A percentile compares a stretch with the other conserved stretches of the same genome.
phyloP scores from a whole-genome alignment of 2,888 invertebrate species.

The Cerastoderma edule region DNA sequence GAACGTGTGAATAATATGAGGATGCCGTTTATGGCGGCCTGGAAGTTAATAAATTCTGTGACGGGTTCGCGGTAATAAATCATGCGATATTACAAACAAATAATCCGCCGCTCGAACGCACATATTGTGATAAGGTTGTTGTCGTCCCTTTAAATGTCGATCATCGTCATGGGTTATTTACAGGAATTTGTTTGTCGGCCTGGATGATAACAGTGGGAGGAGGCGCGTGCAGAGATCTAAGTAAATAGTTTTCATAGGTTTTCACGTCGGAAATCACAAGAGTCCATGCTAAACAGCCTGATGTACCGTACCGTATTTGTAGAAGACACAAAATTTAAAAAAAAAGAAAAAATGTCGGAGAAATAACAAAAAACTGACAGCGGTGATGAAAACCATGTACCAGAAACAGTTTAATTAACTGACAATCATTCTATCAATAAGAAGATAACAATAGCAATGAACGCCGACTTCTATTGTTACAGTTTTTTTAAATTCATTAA shows the following conservation, averaged over 20 bases:
- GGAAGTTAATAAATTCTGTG: conserved; percentile 2
- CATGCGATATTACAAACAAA: conserved; percentile 1
- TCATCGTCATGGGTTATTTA: not conserved
- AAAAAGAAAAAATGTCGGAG: no score
- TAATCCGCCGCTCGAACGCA: conserved; percentile 3
- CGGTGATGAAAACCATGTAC: no score
- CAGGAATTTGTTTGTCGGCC: not conserved
- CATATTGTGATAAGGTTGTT: conserved; percentile 10
- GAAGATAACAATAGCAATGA: no score
- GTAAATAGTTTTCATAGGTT: not conserved
- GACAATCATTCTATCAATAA: no score
- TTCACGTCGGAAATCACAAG: not conserved
- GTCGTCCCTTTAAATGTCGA: conserved; percentile 17
- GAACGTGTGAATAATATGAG: not conserved
- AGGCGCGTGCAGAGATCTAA: not conserved
- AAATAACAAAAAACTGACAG: no score
- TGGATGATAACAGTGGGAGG: not conserved
- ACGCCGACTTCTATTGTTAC: no score
- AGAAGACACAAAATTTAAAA: no score
- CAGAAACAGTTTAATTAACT: no score
- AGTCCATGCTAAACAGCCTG: not conserved
- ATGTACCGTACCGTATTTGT: no score
- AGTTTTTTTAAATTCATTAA: no score
- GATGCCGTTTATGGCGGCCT: not conserved
- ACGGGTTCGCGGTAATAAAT: conserved; percentile 17